Conservation (phyloP, 2,888 invertebrate species). For the Leucania comma region DNA sequence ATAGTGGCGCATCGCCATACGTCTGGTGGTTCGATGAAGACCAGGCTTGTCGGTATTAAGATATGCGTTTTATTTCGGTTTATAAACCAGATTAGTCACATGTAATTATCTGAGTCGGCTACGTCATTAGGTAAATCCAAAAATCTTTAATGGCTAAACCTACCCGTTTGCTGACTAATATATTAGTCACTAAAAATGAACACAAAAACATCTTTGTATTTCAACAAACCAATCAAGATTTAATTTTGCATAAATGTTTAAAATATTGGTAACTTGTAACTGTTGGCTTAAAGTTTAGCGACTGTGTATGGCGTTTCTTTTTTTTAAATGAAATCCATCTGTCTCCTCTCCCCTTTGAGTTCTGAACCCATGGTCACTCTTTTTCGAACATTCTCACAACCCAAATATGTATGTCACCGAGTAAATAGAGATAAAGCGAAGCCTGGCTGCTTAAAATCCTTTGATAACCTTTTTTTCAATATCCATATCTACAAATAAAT, state of each 20-base stretch:
- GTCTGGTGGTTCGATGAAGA: too few relatives aligned
- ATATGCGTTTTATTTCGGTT: not conserved
- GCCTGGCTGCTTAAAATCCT: not conserved
- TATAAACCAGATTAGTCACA: not conserved
- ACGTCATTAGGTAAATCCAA: constrained; percentile 13
- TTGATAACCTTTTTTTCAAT: not conserved
- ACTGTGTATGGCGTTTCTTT: not conserved
- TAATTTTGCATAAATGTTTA: not conserved
- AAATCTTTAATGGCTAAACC: not conserved
- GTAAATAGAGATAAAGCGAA: not conserved
- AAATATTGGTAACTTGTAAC: too few relatives aligned
- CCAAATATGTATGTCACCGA: too few relatives aligned
- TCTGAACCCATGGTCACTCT: too few relatives aligned
- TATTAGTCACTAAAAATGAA: not conserved
- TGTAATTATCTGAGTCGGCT: not conserved
- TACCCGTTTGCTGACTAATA: not conserved
- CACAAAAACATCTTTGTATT: not conserved
- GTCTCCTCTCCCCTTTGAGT: not conserved
- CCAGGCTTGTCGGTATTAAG: too few relatives aligned
- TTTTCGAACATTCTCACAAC: too few relatives aligned
- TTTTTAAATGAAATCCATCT: not conserved
- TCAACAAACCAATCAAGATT: not conserved
- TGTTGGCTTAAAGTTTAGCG: too few relatives aligned
- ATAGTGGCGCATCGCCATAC: too few relatives aligned
- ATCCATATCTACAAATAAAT: constrained; percentile 1